A percentile compares a stretch with the other conserved stretches of the same genome.
Conservation (phyloP, 2,797 vertebrate species). For the Syncerus caffer region DNA sequence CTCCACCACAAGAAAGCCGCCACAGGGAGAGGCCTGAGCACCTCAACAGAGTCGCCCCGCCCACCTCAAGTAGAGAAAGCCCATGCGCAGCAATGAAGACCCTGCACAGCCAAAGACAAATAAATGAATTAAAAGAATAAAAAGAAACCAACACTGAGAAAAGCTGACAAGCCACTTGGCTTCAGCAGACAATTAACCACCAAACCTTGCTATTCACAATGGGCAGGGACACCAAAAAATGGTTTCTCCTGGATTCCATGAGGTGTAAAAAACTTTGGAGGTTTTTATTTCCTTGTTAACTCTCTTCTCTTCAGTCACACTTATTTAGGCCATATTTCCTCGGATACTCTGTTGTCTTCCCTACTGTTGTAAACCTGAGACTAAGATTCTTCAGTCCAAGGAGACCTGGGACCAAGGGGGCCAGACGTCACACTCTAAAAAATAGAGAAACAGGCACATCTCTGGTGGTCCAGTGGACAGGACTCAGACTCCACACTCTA, state of each 20-base stretch:
- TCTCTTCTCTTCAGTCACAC: background rate
- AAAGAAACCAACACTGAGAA: background rate
- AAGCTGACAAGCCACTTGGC: background rate
- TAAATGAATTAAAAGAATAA: background rate
- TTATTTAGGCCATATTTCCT: background rate
- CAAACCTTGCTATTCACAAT: background rate
- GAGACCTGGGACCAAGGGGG: background rate
- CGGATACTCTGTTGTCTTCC: background rate
- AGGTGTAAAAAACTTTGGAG: background rate
- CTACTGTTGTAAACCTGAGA: background rate
- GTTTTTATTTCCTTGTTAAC: background rate
- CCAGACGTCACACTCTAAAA: background rate
- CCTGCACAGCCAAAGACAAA: background rate
- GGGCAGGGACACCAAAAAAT: background rate
- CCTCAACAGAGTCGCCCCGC: accelerated
- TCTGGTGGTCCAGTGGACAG: background rate
- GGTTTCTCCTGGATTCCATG: background rate
- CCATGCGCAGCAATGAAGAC: background rate
- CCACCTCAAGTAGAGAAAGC: background rate
- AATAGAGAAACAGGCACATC: background rate
- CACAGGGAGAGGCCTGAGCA: background rate
- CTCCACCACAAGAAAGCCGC: accelerated
- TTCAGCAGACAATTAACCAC: background rate
- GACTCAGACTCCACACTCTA: background rate
- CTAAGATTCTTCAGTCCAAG: background rate